Evolutionary conservation across 2,888 invertebrate genomes (phyloP), one percentile per base, ranked within the genome.

Genomic region (Philonicus albiceps): DNA sequence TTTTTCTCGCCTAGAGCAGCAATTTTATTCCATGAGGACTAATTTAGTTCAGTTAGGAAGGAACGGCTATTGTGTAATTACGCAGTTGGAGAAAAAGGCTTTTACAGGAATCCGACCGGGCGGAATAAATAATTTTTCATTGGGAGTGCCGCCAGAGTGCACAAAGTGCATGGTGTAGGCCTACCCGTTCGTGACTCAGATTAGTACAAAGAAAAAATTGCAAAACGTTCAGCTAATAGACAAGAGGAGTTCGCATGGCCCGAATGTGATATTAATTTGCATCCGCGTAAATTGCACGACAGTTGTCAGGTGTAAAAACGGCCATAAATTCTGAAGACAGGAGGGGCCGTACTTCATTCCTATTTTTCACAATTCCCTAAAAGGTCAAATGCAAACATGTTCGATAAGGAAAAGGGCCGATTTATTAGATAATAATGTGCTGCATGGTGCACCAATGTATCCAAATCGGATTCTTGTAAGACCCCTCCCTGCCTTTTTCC

Each of bases 161-260:
- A 27, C n/a, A 43, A 37, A 76, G 34, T 76, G 76, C 76, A 76
- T 76, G 31, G 31, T 43, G 4, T 27, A 78, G 49, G 78, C 43
- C 78, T 78, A 49, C 78, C 49, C 30, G 30, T 43, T 78, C 78
- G 49, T 78, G 78, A 78, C 78, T 78, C 78, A 78, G 78, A 78
- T 78, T 78, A 78, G 7, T 3, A 8, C 8, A 11, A 27, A 27
- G 7, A 27, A 22, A 64, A 53, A n/a, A 64, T 11, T 64, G 64
- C 64, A 64, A 64, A 64, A 27, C 7, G 22, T 3, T 64, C 64
- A 64, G 55, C 7, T 8, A 55, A 19, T 0, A 55, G 64, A 64
- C 64, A 64, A 27, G 27, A 49, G 6, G n/a, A 78, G 11, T 49
- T 78, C 4, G 53, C 53, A 78, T 78, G 78, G 27, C 78, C 49